phyloP scores from a whole-genome alignment of 2,113 vertebrate genomes.

The Zosterops borbonicus region DNA sequence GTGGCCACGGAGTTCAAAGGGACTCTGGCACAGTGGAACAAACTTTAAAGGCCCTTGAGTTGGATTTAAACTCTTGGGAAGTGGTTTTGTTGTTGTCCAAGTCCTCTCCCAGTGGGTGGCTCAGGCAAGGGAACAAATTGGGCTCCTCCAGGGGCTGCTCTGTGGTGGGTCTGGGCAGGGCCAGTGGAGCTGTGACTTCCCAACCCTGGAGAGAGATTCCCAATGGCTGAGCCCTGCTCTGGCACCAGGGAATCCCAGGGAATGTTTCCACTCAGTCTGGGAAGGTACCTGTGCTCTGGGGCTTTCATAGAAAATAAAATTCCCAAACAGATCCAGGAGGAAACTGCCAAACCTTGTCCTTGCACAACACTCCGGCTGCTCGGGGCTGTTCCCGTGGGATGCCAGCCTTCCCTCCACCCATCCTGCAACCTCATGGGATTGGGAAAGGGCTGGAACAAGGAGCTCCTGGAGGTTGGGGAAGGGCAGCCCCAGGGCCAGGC shows the following conservation, averaged over 20 bases:
- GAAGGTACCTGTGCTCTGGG: neutral
- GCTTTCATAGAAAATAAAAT: neutral
- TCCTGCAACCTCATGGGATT: neutral
- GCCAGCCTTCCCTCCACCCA: neutral
- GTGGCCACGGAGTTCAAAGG: neutral
- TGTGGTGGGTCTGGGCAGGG: neutral
- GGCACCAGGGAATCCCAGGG: neutral
- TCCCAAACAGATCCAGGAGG: too few species aligned
- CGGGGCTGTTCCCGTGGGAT: neutral
- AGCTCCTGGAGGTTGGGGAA: neutral
- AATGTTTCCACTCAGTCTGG: neutral
- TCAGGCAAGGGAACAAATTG: neutral
- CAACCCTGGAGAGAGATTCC: rapidly evolving
- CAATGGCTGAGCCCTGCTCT: neutral
- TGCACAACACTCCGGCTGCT: neutral
- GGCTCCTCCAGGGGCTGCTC: neutral
- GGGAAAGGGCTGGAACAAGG: neutral
- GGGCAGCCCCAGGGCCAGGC: neutral
- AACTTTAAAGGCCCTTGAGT: neutral
- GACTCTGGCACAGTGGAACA: neutral
- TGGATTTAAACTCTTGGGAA: neutral
- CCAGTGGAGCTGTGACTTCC: neutral
- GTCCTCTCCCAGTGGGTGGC: neutral
- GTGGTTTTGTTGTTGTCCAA: neutral
- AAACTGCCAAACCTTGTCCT: neutral